These are phyloP conservation scores for Galeopsomyia nigrocyanea DNA, from an alignment of 2,888 invertebrate species.

Conservation along the genomic window DNA sequence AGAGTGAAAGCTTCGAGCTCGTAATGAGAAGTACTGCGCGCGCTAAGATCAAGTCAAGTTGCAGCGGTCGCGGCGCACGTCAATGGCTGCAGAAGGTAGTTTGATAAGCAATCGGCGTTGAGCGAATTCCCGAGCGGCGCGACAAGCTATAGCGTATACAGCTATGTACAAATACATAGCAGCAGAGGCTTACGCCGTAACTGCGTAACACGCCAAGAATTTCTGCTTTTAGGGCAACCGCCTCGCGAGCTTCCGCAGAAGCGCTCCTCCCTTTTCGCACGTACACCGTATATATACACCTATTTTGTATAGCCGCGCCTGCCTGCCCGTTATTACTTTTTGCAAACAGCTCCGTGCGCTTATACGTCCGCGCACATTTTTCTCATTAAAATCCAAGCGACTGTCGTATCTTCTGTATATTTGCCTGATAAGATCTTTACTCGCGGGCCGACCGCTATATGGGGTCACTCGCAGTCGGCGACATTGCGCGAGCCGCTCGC, in stretches of 20 bases:
- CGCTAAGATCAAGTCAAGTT: too few species aligned
- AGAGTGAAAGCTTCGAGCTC: too few species aligned
- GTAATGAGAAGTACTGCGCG: too few species aligned
- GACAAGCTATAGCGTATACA: too few species aligned
- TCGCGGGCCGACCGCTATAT: conserved; percentile 16
- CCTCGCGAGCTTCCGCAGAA: not conserved
- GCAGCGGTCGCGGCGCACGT: not conserved
- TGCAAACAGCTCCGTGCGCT: too few species aligned
- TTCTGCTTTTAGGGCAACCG: conserved; percentile 13
- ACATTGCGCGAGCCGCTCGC: conserved; percentile 2
- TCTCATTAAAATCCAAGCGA: not conserved
- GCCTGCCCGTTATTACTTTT: not conserved
- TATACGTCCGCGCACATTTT: too few species aligned
- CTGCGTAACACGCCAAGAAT: conserved; percentile 6
- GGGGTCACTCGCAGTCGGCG: conserved; percentile 25
- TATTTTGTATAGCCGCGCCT: not conserved
- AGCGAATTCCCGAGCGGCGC: too few species aligned
- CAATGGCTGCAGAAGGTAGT: conserved; percentile 6
- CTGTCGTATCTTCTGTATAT: conserved; percentile 32
- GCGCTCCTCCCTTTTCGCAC: not conserved
- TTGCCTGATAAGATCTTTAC: conserved; percentile 37
- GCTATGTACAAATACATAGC: too few species aligned
- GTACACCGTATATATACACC: not conserved
- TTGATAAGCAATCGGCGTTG: conserved; percentile 18
- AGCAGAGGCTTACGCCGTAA: not conserved